phyloP scores from a whole-genome alignment of 2,113 vertebrate species.

The Lepus timidus region DNA sequence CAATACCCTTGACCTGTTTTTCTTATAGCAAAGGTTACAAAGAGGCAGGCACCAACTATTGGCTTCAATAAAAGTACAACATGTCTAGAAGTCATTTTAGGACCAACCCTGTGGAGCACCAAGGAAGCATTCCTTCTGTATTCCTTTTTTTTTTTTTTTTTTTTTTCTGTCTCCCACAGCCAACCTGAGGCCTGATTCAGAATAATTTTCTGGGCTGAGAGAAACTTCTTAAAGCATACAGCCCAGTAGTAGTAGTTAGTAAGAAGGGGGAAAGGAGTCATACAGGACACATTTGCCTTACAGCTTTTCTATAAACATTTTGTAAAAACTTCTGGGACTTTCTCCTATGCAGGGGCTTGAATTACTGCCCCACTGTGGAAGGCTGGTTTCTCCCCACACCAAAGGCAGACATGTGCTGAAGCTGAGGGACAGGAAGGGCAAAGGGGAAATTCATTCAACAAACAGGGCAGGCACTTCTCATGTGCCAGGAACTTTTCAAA shows the following conservation, averaged over 20 bases:
- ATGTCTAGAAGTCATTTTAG: conserved; percentile 50
- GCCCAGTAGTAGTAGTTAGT: not conserved
- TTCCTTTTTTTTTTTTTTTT: not conserved
- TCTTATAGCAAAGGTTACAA: conserved; percentile 36
- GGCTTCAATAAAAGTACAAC: conserved; percentile 33
- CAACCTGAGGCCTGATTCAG: conserved; percentile 33
- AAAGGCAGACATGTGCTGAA: conserved; percentile 32
- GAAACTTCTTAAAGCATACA: conserved; percentile 32
- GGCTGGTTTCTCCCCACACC: conserved; percentile 38
- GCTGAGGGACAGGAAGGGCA: conserved; percentile 27
- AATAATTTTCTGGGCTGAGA: conserved; percentile 23
- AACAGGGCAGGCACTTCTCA: conserved; percentile 42
- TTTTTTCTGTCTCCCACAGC: conserved; percentile 13
- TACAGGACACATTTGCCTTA: conserved; percentile 30
- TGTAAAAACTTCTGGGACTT: not conserved
- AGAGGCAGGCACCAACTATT: not conserved
- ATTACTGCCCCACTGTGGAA: conserved; percentile 32
- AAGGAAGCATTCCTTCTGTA: conserved; percentile 34
- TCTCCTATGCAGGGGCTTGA: conserved; percentile 38
- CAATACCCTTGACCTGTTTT: conserved; percentile 59
- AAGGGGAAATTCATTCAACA: conserved; percentile 64
- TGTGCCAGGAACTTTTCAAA: conserved; percentile 43
- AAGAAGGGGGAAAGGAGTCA: conserved; percentile 15
- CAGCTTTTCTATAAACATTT: conserved; percentile 53
- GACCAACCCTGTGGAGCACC: not conserved